Conservation (phyloP, 2,797 vertebrate genomes). For the Enteromius argenteus region DNA sequence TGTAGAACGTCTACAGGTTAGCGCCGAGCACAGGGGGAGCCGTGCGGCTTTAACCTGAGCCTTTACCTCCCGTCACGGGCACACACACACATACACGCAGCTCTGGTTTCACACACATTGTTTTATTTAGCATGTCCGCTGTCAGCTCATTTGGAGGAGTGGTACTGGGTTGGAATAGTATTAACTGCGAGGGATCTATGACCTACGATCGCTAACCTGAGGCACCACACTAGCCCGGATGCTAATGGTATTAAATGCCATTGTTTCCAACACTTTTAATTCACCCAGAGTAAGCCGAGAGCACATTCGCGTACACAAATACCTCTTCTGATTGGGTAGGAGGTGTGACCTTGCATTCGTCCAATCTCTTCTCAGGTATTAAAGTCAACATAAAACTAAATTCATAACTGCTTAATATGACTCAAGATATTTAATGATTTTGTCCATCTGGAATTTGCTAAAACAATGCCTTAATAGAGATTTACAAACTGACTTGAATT, state of each 20-base stretch:
- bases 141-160: slow-evolving; percentile 73
- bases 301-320: background rate
- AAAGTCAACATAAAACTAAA: background rate
- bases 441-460: background rate
- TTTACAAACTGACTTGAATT: background rate
- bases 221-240: slow-evolving; percentile 62
- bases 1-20: slow-evolving; percentile 38
- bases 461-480: background rate
- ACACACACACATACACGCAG: slow-evolving; percentile 53
- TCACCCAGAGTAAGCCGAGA: slow-evolving; percentile 70
- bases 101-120: slow-evolving; percentile 75
- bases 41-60: slow-evolving; percentile 66
- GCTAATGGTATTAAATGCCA: slow-evolving; percentile 72
- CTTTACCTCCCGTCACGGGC: slow-evolving; percentile 50
- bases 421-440: background rate
- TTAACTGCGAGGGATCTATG: slow-evolving; percentile 69
- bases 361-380: background rate
- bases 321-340: slow-evolving; percentile 5
- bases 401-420: background rate
- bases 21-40: slow-evolving; percentile 19
- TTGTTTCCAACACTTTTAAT: slow-evolving; percentile 73
- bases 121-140: slow-evolving; percentile 76
- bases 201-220: slow-evolving; percentile 62
- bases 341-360: background rate
- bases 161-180: slow-evolving; percentile 59